These are phyloP conservation scores for Pocota personata DNA, from an alignment of 2,888 invertebrate genomes.

Conservation along the genomic window DNA sequence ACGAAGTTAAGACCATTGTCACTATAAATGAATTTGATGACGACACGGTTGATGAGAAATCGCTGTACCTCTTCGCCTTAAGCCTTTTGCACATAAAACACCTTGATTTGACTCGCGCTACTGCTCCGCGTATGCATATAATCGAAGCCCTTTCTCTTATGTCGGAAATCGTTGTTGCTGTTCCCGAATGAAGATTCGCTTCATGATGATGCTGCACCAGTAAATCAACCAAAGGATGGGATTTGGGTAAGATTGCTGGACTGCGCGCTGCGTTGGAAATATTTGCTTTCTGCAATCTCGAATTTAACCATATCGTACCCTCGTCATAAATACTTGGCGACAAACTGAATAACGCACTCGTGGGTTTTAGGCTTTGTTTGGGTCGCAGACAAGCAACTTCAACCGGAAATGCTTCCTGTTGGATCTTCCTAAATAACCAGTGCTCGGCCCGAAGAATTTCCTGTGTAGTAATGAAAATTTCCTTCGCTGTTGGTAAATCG, in stretches of 20 bases:
- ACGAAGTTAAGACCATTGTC: too few species aligned
- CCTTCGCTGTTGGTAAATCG: neutral
- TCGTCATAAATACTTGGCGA: neutral
- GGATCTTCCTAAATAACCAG: constrained; percentile 15
- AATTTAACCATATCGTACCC: too few species aligned
- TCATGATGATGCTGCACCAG: neutral
- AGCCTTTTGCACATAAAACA: neutral
- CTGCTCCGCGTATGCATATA: neutral
- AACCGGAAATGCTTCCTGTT: too few species aligned
- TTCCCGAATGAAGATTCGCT: too few species aligned
- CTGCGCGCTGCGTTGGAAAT: too few species aligned
- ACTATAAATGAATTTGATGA: too few species aligned
- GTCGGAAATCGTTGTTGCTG: too few species aligned
- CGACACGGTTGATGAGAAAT: too few species aligned
- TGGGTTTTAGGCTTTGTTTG: too few species aligned
- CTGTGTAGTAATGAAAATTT: neutral
- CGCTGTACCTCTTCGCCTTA: neutral
- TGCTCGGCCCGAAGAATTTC: neutral
- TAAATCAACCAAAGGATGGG: neutral
- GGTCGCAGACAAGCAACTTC: neutral
- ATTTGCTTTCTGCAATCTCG: too few species aligned
- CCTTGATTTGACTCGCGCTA: neutral
- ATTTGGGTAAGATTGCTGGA: neutral
- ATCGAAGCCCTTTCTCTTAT: too few species aligned
- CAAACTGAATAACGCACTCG: neutral